These are phyloP conservation scores for Sclerurus mexicanus DNA, from an alignment of 2,113 vertebrate genomes.

Conservation along the genomic window DNA sequence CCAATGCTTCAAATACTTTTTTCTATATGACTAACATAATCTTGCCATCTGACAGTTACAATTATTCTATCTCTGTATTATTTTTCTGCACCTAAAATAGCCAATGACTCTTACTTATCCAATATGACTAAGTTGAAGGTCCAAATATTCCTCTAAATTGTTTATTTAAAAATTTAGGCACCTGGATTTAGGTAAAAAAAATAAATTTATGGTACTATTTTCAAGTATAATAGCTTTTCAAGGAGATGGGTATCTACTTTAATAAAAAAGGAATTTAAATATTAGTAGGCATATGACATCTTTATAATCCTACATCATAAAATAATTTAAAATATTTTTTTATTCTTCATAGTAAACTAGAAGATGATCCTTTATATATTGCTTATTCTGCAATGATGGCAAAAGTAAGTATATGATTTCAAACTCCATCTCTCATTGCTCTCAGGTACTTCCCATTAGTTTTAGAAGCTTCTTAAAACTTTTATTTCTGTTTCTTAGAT, in stretches of 20 bases:
- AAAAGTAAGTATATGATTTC: constrained; percentile 80
- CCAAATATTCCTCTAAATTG: neutral
- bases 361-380: constrained; percentile 92
- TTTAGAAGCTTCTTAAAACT: neutral
- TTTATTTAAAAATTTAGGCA: neutral
- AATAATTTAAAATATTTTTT: neutral
- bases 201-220: neutral
- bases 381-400: constrained; percentile 99
- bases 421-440: neutral
- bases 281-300: neutral
- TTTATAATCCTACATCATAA: neutral
- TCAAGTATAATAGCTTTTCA: neutral
- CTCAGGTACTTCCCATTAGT: neutral
- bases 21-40: neutral
- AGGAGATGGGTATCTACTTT: neutral
- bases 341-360: constrained; percentile 81
- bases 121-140: neutral
- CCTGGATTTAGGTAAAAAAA: neutral
- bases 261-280: neutral
- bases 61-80: neutral
- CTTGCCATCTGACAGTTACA: neutral
- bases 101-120: neutral
- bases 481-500: neutral
- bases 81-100: neutral
- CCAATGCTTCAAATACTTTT: neutral